Evolutionary conservation across 2,113 vertebrate genomes (phyloP).

Genomic region (Protobothrops mucrosquamatus): DNA sequence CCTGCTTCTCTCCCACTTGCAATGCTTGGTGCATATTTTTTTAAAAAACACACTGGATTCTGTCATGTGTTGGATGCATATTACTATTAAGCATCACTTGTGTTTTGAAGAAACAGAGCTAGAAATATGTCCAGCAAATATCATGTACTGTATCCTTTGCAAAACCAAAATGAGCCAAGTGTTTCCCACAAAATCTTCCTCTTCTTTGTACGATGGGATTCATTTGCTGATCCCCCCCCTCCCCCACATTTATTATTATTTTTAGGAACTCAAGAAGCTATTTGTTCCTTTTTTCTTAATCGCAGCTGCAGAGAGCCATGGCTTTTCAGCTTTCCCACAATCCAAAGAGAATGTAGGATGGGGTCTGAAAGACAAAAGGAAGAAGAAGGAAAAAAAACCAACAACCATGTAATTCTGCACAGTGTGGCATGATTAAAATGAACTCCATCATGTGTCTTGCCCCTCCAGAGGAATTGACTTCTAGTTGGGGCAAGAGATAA

Average conservation of each 20-base stretch:
- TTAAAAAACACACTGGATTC: neutral
- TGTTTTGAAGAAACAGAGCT: neutral
- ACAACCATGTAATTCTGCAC: conserved; percentile 25
- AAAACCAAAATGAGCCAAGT: conserved; percentile 17
- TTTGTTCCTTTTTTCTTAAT: conserved; percentile 31
- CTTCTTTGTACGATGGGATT: neutral
- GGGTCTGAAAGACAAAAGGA: conserved; percentile 27
- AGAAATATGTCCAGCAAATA: neutral
- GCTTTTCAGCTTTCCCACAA: conserved; percentile 34
- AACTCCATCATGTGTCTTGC: conserved; percentile 37
- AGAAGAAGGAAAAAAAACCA: neutral
- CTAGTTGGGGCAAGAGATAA: conserved; percentile 36
- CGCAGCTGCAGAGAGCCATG: conserved; percentile 26
- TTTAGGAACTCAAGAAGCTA: conserved; percentile 1
- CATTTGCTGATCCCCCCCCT: neutral
- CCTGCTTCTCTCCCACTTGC: neutral
- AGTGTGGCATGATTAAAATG: conserved; percentile 23
- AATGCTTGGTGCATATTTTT: neutral
- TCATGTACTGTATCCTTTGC: neutral
- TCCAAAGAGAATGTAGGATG: conserved; percentile 18
- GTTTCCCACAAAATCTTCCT: neutral
- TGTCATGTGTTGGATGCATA: neutral
- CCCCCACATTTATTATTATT: neutral
- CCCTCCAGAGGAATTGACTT: conserved; percentile 43
- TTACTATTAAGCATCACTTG: neutral